Base-by-base conservation (phyloP, 1,140 invertebrate species). In the Drosophila burlai region DNA sequence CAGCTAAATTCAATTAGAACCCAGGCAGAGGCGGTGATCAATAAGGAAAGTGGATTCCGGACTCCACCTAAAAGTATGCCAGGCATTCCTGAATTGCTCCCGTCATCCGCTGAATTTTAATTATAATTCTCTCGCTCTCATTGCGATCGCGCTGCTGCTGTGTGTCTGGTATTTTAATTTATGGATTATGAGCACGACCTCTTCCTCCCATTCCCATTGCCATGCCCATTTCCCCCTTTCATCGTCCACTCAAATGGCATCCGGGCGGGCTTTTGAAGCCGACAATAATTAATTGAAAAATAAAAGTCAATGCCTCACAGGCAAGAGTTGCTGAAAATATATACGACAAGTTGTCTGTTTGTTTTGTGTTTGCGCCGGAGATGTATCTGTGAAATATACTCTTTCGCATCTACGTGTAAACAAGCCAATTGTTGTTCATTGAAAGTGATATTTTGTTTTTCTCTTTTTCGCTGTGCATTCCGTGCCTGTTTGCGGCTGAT, bases 51-150 rank as follows among this genome's bases (percentile, higher is more conserved):
- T 8, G 43, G 50, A 76, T 81, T 47, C 16, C 36, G 4, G 26
- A 47, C 40, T 43, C 34, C 85, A 72, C 77, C 84, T 72, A 90
- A 89, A 89, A 89, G 85, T 64, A 81, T 81, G 78, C 78, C 31
- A 61, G 21, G 16, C 15, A 50, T 49, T 43, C 47, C 26, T 26
- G 16, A 40, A 40, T 24, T 21, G 15, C 42, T 52, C 18, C 18
- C 3, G 11, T 24, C 6, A 31, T 47, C 80, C 64, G 43, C 29
- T 66, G 34, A 24, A 46, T 50, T 72, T 77, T 24, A 67, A 55
- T 55, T 65, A 66, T 36, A 73, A 34, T 40, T 42, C 26, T 62
- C 74, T 50, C 46, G 75, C 46, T 47, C 65, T 47, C 52, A 34
- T 61, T 72, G 34, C 46, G 64, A 60, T 67, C 76, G 46, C 54